Conservation (phyloP, 2,113 vertebrate genomes). For the Thryonomys swinderianus region DNA sequence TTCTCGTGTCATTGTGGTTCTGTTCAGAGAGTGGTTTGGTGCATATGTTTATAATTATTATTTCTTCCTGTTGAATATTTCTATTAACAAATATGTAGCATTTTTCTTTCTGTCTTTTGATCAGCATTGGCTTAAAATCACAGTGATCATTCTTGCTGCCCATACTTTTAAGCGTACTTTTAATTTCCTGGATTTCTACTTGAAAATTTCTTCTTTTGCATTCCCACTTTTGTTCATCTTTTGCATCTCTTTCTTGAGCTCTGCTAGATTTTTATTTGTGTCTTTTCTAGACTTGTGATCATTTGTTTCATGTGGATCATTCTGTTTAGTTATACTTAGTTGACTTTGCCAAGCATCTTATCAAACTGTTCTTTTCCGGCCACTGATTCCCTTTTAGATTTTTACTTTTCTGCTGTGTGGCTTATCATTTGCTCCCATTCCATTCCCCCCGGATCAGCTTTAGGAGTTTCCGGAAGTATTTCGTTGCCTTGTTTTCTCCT, state of each 20-base stretch:
- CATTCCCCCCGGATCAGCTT: neutral
- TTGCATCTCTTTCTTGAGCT: too few species aligned
- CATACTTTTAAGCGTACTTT: neutral
- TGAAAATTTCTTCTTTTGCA: too few species aligned
- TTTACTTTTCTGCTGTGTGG: neutral
- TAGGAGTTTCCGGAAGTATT: neutral
- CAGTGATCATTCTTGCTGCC: neutral
- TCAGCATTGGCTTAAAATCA: neutral
- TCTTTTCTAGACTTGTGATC: too few species aligned
- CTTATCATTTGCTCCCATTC: neutral
- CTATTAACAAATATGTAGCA: neutral
- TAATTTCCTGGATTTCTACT: too few species aligned
- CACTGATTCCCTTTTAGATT: neutral
- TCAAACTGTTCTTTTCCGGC: neutral
- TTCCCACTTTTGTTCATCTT: neutral
- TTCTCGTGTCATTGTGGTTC: too few species aligned
- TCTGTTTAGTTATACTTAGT: too few species aligned
- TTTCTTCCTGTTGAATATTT: neutral
- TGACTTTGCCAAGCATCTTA: too few species aligned
- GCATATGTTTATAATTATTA: neutral
- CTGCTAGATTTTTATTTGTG: too few species aligned
- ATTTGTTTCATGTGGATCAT: too few species aligned
- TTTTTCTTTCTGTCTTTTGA: neutral
- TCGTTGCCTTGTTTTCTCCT: neutral
- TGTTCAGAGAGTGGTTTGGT: too few species aligned